Evolutionary conservation across 1,140 invertebrate genomes (phyloP).

Genomic region (Tetragnatha versicolor): DNA sequence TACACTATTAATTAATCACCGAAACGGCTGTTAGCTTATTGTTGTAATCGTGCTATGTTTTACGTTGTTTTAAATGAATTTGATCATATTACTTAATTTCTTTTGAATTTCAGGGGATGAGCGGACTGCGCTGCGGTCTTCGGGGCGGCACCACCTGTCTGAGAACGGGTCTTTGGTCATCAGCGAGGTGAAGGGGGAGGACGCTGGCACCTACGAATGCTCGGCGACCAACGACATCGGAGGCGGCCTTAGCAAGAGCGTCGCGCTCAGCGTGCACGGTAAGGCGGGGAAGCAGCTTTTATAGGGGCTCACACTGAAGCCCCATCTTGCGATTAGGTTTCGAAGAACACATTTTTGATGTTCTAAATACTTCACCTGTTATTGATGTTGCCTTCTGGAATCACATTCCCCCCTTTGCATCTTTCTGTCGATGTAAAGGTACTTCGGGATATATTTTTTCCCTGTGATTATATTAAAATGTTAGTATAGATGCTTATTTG

Average conservation of each 20-base stretch:
- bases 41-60: not conserved
- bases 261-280: conserved; percentile 45
- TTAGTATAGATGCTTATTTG: too few species aligned
- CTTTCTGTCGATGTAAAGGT: too few species aligned
- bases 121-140: not conserved
- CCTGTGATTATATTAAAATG: too few species aligned
- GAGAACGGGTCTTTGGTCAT: conserved; percentile 59
- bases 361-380: too few species aligned
- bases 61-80: not conserved
- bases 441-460: too few species aligned
- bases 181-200: conserved; percentile 47
- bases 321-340: too few species aligned
- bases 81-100: not conserved
- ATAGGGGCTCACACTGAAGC: too few species aligned
- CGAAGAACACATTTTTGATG: too few species aligned
- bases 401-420: too few species aligned
- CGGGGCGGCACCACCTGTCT: conserved; percentile 4
- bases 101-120: conserved; percentile 17
- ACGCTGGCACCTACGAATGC: conserved; percentile 66
- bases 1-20: too few species aligned
- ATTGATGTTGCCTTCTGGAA: too few species aligned
- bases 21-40: too few species aligned
- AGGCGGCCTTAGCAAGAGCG: conserved; percentile 25
- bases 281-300: not conserved
- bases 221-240: conserved; percentile 66